These are phyloP conservation scores for Horisme vitalbata DNA, from an alignment of 2,888 invertebrate species.

Conservation along the genomic window DNA sequence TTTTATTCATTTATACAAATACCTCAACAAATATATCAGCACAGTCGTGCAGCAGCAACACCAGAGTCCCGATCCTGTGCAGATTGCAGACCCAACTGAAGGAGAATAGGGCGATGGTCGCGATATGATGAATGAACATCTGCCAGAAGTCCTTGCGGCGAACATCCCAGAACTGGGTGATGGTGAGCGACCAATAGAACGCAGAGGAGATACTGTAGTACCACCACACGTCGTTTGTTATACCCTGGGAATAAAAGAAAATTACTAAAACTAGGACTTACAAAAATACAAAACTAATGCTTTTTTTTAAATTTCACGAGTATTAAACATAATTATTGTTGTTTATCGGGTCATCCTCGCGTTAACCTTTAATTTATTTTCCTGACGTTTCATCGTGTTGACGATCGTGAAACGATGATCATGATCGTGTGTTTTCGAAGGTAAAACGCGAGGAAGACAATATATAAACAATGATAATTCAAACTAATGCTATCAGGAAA, in stretches of 20 bases:
- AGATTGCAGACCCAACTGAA: constrained; percentile 97
- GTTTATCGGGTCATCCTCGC: no score
- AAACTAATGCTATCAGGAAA: no score
- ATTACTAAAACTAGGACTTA: no score
- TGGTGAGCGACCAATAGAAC: constrained; percentile 96
- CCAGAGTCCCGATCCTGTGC: constrained; percentile 94
- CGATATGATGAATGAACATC: constrained; percentile 98
- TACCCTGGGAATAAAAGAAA: constrained; percentile 87
- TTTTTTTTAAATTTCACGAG: no score
- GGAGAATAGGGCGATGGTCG: constrained; percentile 92
- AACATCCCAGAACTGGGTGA: constrained; percentile 95
- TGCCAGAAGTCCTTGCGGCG: constrained; percentile 96
- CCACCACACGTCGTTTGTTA: constrained; percentile 94
- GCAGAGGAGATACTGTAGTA: constrained; percentile 97
- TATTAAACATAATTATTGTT: no score
- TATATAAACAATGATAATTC: no score
- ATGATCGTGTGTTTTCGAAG: no score
- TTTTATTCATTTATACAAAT: constrained; percentile 23
- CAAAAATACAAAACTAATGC: no score
- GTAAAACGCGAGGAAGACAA: no score
- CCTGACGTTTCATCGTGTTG: no score
- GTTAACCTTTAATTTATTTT: no score
- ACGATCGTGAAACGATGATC: no score
- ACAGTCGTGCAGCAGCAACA: constrained; percentile 92
- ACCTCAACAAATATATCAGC: constrained; percentile 95